Base-by-base conservation (phyloP, 2,888 invertebrate species). In the Theodoxus fluviatilis region DNA sequence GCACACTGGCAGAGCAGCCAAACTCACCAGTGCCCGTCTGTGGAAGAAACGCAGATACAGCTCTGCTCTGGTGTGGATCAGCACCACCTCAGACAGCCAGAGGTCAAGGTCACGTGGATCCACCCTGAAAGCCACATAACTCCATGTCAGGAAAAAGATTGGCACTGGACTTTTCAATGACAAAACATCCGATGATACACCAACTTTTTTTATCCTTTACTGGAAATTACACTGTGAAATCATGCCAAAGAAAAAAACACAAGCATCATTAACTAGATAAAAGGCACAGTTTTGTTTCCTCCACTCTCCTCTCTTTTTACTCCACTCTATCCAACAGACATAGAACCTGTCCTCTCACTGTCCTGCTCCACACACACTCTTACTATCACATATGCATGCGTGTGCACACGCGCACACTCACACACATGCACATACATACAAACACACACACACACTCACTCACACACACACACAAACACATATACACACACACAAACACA, bases 61-160 rank as follows among this genome's bases (percentile, higher is more conserved):
- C 83, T 95, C 94, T n/a, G 94, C 91, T 76, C 96, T 90, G 0
- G 94, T 92, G 88, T 96, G 96, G 89, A 97, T 92, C 64, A 96
- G 90, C 0, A 96, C 95, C 71, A 98, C 91, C 89, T 99, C 98
- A 0, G 93, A 92, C 71, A 98, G 91, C 59, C 95, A 89, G 0
- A 93, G 91, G 89, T 98, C 98, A 69, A 95, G 90, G 79, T 93
- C 93, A 81, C 94, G 93, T 0, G 94, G 93, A 87, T 95, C 94
- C 25, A 89, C 75, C 76, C 84, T 84, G 74, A 57, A 78, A 76
- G 18, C n/a, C n/a, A n/a, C n/a, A n/a, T n/a, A n/a, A n/a, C n/a
- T n/a, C n/a, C n/a, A n/a, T n/a, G n/a, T 49, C 15, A 43, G 22
- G 25, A 69, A 12, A 38, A 38, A 18, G 28, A 35, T 2, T 18